Base-by-base conservation (phyloP, 2,888 invertebrate species). In the Caenorhabditis virilis region DNA sequence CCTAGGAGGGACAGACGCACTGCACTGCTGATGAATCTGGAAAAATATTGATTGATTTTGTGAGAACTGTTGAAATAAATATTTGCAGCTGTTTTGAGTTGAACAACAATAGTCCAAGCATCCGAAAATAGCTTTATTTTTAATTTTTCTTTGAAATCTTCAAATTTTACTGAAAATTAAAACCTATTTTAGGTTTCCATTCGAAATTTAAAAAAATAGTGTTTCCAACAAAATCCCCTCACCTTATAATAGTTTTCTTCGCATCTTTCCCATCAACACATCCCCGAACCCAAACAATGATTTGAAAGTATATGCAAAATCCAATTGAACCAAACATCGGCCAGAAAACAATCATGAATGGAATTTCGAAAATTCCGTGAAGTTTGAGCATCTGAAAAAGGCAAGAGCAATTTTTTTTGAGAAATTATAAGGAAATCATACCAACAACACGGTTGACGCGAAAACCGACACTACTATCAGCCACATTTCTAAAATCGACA, bases 401-500 rank as follows among this genome's bases (percentile, higher is more conserved):
- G n/a, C 18, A 13, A 33, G 23, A 20, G 15, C 25, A 35, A n/a
- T 25, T 38, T 25, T 22, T 30, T 16, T 51, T 53, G n/a, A 11
- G 18, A 42, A 25, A 45, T 30, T 45, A 13, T n/a, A 9, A 41
- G 11, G 20, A 52, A 23, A 33, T 15, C 33, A 11, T 53, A 78
- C 90, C 68, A 94, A 85, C 45, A 93, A 85, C 55, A 94, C 87
- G 11, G 92, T 90, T 81, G 95, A 95, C 64, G 92, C 87, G 35
- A 91, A 88, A 53, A 94, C 85, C 2, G 91, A 89, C 54, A 92
- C 87, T 43, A 94, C 86, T 84, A 93, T 92, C 65, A 93, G 88
- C 89, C 93, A 91, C 84, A 97, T 91, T 86, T 97, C 95, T 85
- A 95, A 94, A 59, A 92, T 89, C 18, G 95, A 94, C 50, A 95